Evolutionary conservation across 2,888 invertebrate genomes (phyloP), one percentile per base, ranked within the genome.

Genomic region (Rosalia funebris): DNA sequence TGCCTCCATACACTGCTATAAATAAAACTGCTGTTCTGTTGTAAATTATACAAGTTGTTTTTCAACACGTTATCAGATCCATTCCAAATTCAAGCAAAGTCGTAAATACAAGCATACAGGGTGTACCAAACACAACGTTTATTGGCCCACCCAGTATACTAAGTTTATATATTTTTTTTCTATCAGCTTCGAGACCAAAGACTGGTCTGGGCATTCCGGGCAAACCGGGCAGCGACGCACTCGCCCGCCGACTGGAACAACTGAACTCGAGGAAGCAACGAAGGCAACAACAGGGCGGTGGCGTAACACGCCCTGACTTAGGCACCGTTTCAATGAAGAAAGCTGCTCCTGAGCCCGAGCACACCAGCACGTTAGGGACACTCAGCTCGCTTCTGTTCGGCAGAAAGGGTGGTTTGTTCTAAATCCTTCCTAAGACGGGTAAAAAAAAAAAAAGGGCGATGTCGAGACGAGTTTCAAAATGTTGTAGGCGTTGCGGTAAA

Each of bases 321-420:
- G 89, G 89, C 25, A 85, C 84, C 2, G 86, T 81, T 7, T 72
- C 77, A 1, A 74, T 78, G 14, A 78, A 68, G 41, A 65, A 68
- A 47, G 56, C 61, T 1, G 76, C 81, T 47, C 75, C 78, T 19
- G 76, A 77, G 25, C 72, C 79, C 58, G 71, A 72, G 34, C 71
- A 75, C 19, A 71, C 73, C 7, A 70, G 77, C 1, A 74, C 79
- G 2, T 84, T 93, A 31, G 93, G 93, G 57, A 91, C 91, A 41
- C 87, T 92, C 66, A 91, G 91, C 82, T 88, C 91, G 59, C 82
- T 92, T 72, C 83, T 93, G 48, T 94, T 94, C 81, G 93, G 93
- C 32, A 85, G 94, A 63, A 94, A 94, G 77, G 94, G 94, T 48
- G 94, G 93, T 52, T 85, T 93, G 72, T 86, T 93, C 74, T 90